Evolutionary conservation across 2,113 vertebrate genomes (phyloP), one percentile per base, ranked within the genome.

Genomic region (Eubucco bourcierii): DNA sequence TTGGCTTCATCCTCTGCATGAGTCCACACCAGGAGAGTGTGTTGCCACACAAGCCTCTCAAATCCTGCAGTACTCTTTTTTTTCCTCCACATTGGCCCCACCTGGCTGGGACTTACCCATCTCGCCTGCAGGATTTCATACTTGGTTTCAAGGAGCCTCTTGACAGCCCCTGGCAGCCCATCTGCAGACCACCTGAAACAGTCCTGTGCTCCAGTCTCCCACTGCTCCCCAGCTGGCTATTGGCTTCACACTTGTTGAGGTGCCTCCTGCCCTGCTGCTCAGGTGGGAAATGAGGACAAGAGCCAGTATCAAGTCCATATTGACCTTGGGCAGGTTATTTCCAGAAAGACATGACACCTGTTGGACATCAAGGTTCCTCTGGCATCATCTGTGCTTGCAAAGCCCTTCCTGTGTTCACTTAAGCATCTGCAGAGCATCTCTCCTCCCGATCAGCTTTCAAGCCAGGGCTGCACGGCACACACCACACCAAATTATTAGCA

Each of bases 401-500:
- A 64, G 28, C 15, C 24, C 20, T 61, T 47, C 39, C 53, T 52
- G 39, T 0, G 0, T 55, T n/a, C 1, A 2, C 5, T 0, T 1
- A 4, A 23, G 9, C 8, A 2, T 56, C 33, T 60, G n/a, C 17
- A 56, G 33, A 25, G 4, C 25, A 34, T 9, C 37, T 29, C n/a
- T 76, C 11, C 59, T 41, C 24, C 60, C 16, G 53, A 18, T 46
- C 5, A 33, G 9, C 60, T 72, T 56, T 31, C 14, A 29, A 66
- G 28, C 15, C 66, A 39, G 52, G 44, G 28, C 44, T 33, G 53
- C 44, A 10, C 18, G 6, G 41, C 1, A 0, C 2, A 0, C 44
- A 16, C 28, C 39, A 50, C 18, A 19, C 11, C 9, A 20, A 70
- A 50, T 13, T 3, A 0, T 58, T 10, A 17, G 31, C 7, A 58